phyloP scores from a whole-genome alignment of 2,888 invertebrate genomes.

The Melinaea marsaeus region DNA sequence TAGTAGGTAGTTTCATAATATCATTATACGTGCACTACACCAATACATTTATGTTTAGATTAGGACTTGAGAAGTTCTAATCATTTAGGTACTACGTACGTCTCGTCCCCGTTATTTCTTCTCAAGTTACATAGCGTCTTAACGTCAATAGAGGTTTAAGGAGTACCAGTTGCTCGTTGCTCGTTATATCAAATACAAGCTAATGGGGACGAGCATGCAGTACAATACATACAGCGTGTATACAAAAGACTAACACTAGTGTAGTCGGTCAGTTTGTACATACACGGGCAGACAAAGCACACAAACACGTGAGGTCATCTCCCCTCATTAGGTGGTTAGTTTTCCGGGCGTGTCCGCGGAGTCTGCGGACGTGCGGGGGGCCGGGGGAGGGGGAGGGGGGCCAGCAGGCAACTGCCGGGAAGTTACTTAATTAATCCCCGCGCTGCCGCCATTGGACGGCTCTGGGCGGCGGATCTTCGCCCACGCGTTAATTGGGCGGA shows the following conservation, averaged over 20 bases:
- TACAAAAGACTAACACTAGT: conserved; percentile 66
- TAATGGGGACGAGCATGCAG: conserved; percentile 28
- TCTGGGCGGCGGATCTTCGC: conserved; percentile 69
- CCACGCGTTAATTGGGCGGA: conserved; percentile 77
- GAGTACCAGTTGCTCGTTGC: conserved; percentile 3
- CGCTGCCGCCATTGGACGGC: conserved; percentile 75
- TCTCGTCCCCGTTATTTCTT: neutral
- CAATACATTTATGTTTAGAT: too few species aligned
- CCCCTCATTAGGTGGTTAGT: conserved; percentile 79
- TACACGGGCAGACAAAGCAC: conserved; percentile 47
- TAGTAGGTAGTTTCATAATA: too few species aligned
- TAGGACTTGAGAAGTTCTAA: neutral
- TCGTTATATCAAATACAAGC: conserved; percentile 30
- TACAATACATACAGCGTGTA: conserved; percentile 55
- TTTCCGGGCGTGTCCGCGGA: conserved; percentile 78
- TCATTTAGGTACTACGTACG: neutral
- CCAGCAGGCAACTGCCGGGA: conserved; percentile 56
- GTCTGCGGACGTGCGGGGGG: conserved; percentile 58
- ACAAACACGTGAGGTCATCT: conserved; percentile 76
- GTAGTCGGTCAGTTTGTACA: conserved; percentile 58
- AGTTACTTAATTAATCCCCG: conserved; percentile 77
- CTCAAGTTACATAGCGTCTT: neutral
- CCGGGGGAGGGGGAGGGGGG: conserved; percentile 44
- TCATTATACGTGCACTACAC: too few species aligned
- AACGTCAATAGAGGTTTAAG: conserved; percentile 10